Evolutionary conservation across 1,140 invertebrate genomes (phyloP).

Genomic region (Acarapis woodi): DNA sequence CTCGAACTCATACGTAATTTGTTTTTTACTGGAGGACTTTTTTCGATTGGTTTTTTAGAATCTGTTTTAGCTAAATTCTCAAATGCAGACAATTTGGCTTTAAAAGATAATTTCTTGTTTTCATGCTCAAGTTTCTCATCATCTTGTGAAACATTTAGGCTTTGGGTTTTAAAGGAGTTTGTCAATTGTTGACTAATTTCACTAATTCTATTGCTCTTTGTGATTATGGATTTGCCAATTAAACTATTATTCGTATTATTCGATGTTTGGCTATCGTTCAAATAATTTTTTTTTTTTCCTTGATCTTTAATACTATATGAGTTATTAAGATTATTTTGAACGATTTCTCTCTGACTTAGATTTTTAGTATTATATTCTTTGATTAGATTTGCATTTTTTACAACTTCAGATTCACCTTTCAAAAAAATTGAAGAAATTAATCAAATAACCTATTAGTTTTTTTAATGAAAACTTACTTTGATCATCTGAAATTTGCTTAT

Average conservation of each 20-base stretch:
- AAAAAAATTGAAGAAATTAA: too few relatives aligned
- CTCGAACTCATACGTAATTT: too few relatives aligned
- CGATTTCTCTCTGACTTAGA: background rate
- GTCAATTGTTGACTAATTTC: background rate
- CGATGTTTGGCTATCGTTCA: background rate
- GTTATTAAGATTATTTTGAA: background rate
- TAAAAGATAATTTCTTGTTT: conserved; percentile 4
- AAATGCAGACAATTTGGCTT: conserved; percentile 10
- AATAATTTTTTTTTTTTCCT: background rate
- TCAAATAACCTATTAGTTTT: too few relatives aligned
- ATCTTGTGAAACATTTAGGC: background rate
- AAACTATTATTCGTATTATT: background rate
- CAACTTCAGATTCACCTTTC: too few relatives aligned
- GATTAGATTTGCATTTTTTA: too few relatives aligned
- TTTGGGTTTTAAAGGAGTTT: background rate
- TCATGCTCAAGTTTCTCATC: conserved; percentile 5
- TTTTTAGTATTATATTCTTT: too few relatives aligned
- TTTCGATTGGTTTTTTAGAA: background rate
- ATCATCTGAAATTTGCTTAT: background rate
- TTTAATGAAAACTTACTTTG: too few relatives aligned
- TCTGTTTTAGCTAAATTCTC: conserved; percentile 9
- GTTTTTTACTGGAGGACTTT: background rate
- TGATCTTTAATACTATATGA: background rate
- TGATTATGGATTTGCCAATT: background rate
- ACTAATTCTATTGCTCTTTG: background rate